phyloP scores from a whole-genome alignment of 2,888 invertebrate species.

The Ornithoptera alexandrae region DNA sequence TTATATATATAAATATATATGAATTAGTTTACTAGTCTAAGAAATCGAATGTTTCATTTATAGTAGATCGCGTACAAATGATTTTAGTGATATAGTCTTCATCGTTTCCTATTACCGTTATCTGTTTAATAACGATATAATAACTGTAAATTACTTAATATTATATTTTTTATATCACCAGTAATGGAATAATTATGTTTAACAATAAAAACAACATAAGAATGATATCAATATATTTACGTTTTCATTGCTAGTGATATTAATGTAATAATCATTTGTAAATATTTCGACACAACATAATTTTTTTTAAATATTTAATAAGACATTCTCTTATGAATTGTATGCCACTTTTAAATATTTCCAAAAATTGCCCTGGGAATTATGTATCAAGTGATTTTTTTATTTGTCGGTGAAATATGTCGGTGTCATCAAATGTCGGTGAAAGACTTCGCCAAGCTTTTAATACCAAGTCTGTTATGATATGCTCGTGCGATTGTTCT shows the following conservation, averaged over 20 bases:
- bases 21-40: neutral
- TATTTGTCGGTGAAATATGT: constrained; percentile 43
- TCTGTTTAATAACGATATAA: neutral
- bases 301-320: neutral
- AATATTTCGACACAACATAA: neutral
- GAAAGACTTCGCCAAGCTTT: constrained; percentile 43
- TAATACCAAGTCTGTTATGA: constrained; percentile 56
- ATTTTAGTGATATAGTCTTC: neutral
- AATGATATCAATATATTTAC: neutral
- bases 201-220: neutral
- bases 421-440: constrained; percentile 55
- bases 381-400: neutral
- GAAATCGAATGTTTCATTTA: neutral
- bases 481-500: constrained; percentile 31
- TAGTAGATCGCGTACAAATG: neutral
- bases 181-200: neutral
- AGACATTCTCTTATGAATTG: neutral
- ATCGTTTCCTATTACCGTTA: neutral
- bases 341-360: neutral
- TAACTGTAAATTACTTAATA: neutral
- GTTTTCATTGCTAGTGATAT: neutral
- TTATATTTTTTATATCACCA: neutral
- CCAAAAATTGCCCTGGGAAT: neutral
- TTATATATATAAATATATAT: neutral
- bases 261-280: too few relatives aligned